These are phyloP conservation scores for Pyxicephalus adspersus DNA, from an alignment of 2,113 vertebrate species.

Conservation along the genomic window DNA sequence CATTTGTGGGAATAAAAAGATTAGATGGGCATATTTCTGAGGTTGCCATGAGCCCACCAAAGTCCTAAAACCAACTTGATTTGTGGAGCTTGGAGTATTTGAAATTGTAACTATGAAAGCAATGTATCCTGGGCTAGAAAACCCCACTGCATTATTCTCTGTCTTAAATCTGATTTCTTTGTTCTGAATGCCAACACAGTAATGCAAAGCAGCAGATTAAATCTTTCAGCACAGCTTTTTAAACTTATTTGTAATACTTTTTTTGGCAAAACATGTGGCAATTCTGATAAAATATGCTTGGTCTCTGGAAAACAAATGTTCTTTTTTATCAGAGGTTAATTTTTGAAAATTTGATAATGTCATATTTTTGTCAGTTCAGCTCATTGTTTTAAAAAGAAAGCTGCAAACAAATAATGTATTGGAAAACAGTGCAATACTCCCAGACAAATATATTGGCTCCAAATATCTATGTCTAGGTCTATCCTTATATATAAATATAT, in stretches of 20 bases:
- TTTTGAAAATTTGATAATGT: background rate
- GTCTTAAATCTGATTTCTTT: constrained; percentile 1
- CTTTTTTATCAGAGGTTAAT: constrained; percentile 9
- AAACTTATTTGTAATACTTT: constrained; percentile 36
- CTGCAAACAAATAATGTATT: too few species aligned
- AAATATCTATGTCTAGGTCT: too few species aligned
- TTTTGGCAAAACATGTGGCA: constrained; percentile 15
- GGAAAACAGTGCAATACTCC: too few species aligned
- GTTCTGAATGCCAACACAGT: constrained; percentile 37
- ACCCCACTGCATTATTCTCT: background rate
- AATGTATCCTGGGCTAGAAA: constrained; percentile 24
- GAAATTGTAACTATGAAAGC: background rate
- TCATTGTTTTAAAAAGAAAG: background rate
- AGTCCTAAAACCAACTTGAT: too few species aligned
- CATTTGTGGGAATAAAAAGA: too few species aligned
- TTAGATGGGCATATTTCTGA: too few species aligned
- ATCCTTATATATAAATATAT: too few species aligned
- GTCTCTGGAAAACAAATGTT: constrained; percentile 33
- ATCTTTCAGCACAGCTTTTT: constrained; percentile 19
- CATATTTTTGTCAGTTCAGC: background rate
- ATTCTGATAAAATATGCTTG: background rate
- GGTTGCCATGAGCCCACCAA: too few species aligned
- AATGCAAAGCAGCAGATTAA: constrained; percentile 38
- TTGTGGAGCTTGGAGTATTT: background rate
- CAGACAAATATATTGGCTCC: too few species aligned